phyloP scores from a whole-genome alignment of 2,888 invertebrate species.

The Mayetiola destructor region DNA sequence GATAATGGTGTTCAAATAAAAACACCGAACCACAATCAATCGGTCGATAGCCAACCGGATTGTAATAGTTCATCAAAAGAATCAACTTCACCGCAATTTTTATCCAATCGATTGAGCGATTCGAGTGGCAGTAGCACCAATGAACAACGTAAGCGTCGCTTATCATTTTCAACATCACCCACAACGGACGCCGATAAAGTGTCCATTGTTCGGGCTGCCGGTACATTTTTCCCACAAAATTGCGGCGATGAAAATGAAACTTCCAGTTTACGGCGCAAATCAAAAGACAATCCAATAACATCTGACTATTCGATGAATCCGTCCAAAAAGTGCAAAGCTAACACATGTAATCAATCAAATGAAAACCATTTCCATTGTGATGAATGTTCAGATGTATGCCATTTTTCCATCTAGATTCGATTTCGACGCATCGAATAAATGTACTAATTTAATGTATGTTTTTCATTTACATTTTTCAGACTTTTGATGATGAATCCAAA shows the following conservation, averaged over 20 bases:
- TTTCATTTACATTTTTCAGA: slow-evolving; percentile 15
- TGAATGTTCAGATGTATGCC: slow-evolving; percentile 51
- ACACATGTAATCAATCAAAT: slow-evolving; percentile 56
- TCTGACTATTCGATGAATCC: not conserved
- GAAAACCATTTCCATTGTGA: slow-evolving; percentile 68
- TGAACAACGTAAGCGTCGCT: not conserved
- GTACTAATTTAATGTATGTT: not conserved
- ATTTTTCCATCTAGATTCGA: not conserved
- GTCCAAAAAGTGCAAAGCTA: not conserved
- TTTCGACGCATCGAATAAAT: not conserved
- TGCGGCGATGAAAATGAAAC: slow-evolving; percentile 18
- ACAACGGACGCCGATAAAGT: slow-evolving; percentile 24
- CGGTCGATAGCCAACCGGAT: slow-evolving; percentile 29
- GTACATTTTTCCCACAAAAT: slow-evolving; percentile 33
- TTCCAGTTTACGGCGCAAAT: not conserved
- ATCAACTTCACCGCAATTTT: not conserved
- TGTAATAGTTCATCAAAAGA: slow-evolving; percentile 15
- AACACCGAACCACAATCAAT: slow-evolving; percentile 28
- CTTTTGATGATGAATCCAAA: slow-evolving; percentile 22
- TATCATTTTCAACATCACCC: slow-evolving; percentile 5
- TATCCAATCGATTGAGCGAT: not conserved
- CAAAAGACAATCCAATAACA: not conserved
- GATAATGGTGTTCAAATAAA: slow-evolving; percentile 22
- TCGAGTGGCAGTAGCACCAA: not conserved
- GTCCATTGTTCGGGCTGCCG: slow-evolving; percentile 31